Conservation (phyloP, 1,140 invertebrate species). For the Ceratosolen fusciceps region DNA sequence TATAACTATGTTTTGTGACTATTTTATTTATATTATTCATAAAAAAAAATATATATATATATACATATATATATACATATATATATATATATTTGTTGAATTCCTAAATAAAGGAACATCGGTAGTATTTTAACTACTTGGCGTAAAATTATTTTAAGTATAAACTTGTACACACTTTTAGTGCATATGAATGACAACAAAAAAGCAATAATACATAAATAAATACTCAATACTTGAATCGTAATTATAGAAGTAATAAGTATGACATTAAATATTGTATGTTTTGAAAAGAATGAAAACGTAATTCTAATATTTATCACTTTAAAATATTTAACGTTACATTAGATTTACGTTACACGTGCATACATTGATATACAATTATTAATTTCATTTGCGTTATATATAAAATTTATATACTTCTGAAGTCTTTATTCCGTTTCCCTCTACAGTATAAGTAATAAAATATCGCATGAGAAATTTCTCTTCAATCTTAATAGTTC, state of each 20-base stretch:
- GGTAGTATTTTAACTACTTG: too few species aligned
- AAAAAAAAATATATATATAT: too few species aligned
- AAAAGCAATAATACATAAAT: background rate
- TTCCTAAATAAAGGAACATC: too few species aligned
- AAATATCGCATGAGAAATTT: too few species aligned
- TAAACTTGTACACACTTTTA: too few species aligned
- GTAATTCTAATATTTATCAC: conserved; percentile 2
- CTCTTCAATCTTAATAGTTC: too few species aligned
- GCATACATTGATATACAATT: background rate
- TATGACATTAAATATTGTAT: background rate
- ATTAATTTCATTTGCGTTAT: background rate
- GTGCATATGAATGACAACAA: background rate
- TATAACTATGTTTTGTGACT: background rate
- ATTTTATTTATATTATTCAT: too few species aligned
- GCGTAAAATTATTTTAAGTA: too few species aligned
- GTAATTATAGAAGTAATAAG: background rate
- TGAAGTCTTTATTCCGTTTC: background rate
- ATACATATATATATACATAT: too few species aligned
- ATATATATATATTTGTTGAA: too few species aligned
- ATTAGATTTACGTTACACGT: background rate
- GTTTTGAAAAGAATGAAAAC: background rate
- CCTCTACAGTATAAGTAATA: too few species aligned
- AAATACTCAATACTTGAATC: background rate
- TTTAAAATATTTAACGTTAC: conserved; percentile 5
- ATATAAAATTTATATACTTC: background rate